phyloP scores from a whole-genome alignment of 2,888 invertebrate genomes.

The Adelphocoris suturalis region DNA sequence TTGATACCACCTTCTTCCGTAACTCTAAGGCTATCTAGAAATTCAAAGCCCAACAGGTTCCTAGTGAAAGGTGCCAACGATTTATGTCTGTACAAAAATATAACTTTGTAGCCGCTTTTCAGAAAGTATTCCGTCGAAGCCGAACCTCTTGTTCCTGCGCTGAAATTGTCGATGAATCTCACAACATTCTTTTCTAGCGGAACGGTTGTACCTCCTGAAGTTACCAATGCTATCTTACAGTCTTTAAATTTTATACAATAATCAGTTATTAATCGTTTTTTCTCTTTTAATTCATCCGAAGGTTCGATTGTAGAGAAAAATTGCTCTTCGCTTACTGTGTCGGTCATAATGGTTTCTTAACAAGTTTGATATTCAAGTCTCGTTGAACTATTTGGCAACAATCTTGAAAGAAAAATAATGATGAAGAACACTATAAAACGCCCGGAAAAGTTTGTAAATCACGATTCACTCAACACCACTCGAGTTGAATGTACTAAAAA shows the following conservation, averaged over 20 bases:
- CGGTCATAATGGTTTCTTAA: not conserved
- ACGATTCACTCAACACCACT: too few species aligned
- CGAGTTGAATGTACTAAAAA: too few species aligned
- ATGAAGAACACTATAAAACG: too few species aligned
- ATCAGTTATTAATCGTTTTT: not conserved
- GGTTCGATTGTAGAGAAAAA: slow-evolving; percentile 33
- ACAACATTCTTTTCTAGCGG: slow-evolving; percentile 98
- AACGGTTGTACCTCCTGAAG: slow-evolving; percentile 96
- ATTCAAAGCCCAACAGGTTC: slow-evolving; percentile 89
- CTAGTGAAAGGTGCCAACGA: slow-evolving; percentile 95
- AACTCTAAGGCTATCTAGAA: slow-evolving; percentile 88
- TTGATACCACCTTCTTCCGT: slow-evolving; percentile 79
- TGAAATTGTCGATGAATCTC: slow-evolving; percentile 98
- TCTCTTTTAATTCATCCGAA: slow-evolving; percentile 16
- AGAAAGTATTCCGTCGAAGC: slow-evolving; percentile 97
- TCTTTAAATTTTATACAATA: slow-evolving; percentile 28
- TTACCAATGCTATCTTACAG: slow-evolving; percentile 77
- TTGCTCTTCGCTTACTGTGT: not conserved
- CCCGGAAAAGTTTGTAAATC: too few species aligned
- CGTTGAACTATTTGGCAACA: not conserved
- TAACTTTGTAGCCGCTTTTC: slow-evolving; percentile 91
- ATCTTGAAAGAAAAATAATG: too few species aligned
- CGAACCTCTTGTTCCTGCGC: slow-evolving; percentile 96
- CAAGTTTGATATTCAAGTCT: not conserved
- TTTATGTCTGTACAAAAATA: slow-evolving; percentile 92